Conservation (phyloP, 2,113 vertebrate genomes). For the Eublepharis macularius region DNA sequence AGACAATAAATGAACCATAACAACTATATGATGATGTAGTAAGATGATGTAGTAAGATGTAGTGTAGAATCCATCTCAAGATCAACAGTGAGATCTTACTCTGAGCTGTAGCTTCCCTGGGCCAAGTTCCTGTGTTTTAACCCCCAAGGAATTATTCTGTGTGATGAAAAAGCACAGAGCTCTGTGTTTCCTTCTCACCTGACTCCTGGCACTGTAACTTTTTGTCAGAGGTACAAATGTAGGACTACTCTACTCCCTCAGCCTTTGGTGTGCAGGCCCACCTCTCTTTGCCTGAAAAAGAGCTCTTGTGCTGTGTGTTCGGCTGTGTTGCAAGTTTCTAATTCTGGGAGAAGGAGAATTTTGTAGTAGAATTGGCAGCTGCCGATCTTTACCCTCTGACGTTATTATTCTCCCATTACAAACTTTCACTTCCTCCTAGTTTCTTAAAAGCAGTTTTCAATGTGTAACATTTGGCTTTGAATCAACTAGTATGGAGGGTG, state of each 20-base stretch:
- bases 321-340: background rate
- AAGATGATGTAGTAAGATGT: fast-evolving
- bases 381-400: background rate
- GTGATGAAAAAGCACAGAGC: background rate
- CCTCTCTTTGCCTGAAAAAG: background rate
- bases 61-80: background rate
- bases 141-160: background rate
- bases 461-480: background rate
- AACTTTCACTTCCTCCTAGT: background rate
- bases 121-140: background rate
- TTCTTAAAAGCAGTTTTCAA: background rate
- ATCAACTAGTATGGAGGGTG: background rate
- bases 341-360: background rate
- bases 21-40: too few species aligned
- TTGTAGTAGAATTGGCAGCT: background rate
- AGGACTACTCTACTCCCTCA: background rate
- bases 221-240: background rate
- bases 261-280: background rate
- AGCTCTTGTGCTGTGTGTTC: background rate
- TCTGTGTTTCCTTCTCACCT: background rate
- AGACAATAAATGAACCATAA: too few species aligned
- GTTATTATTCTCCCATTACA: too few species aligned
- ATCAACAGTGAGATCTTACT: background rate
- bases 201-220: background rate
- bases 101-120: background rate